Evolutionary conservation across 2,797 vertebrate genomes (phyloP), one percentile per base, ranked within the genome.

Genomic region (Argentina silus): DNA sequence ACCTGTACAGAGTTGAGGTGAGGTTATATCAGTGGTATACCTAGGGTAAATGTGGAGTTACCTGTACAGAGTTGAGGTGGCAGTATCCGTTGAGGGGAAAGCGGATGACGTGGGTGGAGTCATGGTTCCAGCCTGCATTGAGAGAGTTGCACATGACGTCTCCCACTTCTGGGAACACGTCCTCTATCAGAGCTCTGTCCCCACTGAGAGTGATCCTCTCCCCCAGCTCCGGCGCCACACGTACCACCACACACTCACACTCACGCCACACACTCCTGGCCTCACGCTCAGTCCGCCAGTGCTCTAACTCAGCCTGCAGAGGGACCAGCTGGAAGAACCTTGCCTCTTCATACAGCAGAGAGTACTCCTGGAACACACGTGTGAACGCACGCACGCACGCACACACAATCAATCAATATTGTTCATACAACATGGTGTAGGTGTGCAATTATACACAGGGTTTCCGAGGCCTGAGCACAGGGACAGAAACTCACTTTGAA

Each of bases 21-120:
- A 36, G 27, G 27, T 36, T 36, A 1, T 36, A 36, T 36, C 27
- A 5, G 68, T 12, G 27, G 53, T 51, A 55, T 56, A 11, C 3
- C 12, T 43, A 3, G 17, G 12, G 21, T 23, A 7, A 44, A 4
- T 36, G 6, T 64, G 11, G 19, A 53, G 67, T 7, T 93, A 99
- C 98, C 96, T 99, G 97, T 61, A 98, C 96, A 61, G 96, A 98
- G 93, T 96, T 98, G 85, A 99, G 95, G 81, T 94, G 95, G 81
- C 97, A 97, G 94, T 96, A 95, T 77, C 95, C 95, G 0, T 95
- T 96, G 45, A 99, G 94, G 0, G 96, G 97, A 67, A 98, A 97
- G 69, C 96, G 93, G 86, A 95, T 94, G 84, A 97, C 90, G 0
- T 97, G 95, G 0, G 95, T 95, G 0, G 95, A 95, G 84, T 96